A percentile compares a stretch with the other conserved stretches of the same genome.
Evolutionary conservation across 2,797 vertebrate genomes (phyloP).

Genomic region (Eospalax fontanierii): DNA sequence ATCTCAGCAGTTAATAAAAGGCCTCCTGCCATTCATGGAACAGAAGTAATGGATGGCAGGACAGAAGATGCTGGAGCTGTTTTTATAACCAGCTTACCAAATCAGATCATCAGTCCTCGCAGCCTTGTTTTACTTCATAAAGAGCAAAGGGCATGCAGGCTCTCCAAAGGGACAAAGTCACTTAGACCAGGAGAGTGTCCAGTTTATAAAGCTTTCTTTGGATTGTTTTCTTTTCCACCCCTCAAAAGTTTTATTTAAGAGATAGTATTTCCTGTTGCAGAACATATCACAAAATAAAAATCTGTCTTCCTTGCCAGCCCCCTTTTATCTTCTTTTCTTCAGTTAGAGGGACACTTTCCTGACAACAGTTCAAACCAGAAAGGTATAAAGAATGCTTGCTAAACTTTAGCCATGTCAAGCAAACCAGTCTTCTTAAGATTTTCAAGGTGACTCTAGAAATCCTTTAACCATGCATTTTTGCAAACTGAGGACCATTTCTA

Average conservation of each 20-base stretch:
- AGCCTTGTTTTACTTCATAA: constrained; percentile 62
- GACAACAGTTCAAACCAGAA: constrained; percentile 18
- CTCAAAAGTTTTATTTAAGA: constrained; percentile 61
- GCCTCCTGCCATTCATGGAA: constrained; percentile 65
- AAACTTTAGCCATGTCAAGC: neutral
- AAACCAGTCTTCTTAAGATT: constrained; percentile 21
- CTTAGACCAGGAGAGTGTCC: neutral
- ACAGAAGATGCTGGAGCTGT: constrained; percentile 44
- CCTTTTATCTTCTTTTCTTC: constrained; percentile 70
- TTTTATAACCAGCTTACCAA: constrained; percentile 57
- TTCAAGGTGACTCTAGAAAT: constrained; percentile 60
- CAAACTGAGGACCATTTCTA: constrained; percentile 12
- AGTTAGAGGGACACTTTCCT: constrained; percentile 39
- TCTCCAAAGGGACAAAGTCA: constrained; percentile 61
- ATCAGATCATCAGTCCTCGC: constrained; percentile 54
- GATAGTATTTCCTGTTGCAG: neutral
- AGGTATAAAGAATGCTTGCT: neutral
- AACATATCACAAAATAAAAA: constrained; percentile 79
- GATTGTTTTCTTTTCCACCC: constrained; percentile 39
- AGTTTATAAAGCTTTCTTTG: constrained; percentile 51
- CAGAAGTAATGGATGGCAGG: constrained; percentile 61
- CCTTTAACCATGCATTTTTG: constrained; percentile 47
- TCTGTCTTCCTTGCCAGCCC: constrained; percentile 53
- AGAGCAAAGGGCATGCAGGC: constrained; percentile 40
- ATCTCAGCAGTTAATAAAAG: constrained; percentile 82